Percentiles rank a stretch among this genome's conserved stretches.
These are phyloP conservation scores for Myotis myotis DNA, from an alignment of 2,797 vertebrate genomes.

Conservation along the genomic window DNA sequence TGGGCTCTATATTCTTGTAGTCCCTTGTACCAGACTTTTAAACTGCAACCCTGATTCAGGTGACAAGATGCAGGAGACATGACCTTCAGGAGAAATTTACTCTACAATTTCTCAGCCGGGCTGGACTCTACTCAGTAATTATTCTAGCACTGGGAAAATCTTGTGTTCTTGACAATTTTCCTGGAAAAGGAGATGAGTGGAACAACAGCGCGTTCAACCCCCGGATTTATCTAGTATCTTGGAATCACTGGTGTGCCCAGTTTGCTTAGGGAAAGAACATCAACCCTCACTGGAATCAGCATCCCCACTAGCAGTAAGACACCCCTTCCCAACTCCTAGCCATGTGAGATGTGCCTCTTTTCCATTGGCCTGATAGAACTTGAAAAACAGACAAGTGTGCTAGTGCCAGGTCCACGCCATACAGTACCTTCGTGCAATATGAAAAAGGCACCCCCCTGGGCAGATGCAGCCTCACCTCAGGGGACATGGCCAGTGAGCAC, in stretches of 20 bases:
- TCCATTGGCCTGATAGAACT: background rate
- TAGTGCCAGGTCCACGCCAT: background rate
- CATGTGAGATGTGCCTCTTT: background rate
- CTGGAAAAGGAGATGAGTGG: background rate
- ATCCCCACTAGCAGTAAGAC: background rate
- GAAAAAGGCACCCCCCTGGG: background rate
- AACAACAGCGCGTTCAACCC: background rate
- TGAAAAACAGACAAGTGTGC: background rate
- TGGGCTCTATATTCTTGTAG: background rate
- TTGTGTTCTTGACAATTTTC: conserved; percentile 35
- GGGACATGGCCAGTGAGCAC: accelerated
- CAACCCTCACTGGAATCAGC: background rate
- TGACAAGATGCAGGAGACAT: background rate
- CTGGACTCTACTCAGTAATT: background rate
- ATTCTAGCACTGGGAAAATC: background rate
- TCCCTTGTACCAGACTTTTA: background rate
- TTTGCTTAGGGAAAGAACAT: background rate
- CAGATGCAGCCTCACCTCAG: background rate
- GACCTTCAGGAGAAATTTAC: background rate
- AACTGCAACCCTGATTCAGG: background rate
- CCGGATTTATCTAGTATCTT: background rate
- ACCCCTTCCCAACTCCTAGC: background rate
- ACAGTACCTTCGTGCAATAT: background rate
- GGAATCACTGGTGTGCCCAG: background rate
- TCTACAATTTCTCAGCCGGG: background rate